Conservation (phyloP, 2,797 vertebrate species). For the Sebastes nivosus region DNA sequence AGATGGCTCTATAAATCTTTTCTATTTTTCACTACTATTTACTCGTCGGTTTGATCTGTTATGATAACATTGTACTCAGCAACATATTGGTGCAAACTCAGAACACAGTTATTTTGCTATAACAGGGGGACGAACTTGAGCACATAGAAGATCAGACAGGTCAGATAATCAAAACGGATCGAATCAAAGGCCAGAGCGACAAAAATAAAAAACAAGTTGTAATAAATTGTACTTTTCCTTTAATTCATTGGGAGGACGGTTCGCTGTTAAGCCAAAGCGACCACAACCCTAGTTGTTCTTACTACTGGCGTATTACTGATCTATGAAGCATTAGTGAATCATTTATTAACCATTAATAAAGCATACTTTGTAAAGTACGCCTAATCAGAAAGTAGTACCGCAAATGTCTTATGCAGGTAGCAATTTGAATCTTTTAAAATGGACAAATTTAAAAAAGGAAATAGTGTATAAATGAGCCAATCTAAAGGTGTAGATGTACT, state of each 20-base stretch:
- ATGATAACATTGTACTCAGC: background rate
- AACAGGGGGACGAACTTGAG: background rate
- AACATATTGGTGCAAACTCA: background rate
- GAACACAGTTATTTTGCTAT: background rate
- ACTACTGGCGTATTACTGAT: background rate
- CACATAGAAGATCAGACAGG: background rate
- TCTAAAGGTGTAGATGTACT: background rate
- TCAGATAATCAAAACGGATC: background rate
- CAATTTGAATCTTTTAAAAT: background rate
- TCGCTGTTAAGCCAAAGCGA: background rate
- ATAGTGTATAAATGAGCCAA: background rate
- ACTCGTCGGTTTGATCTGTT: background rate
- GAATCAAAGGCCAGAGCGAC: background rate
- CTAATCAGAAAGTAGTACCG: constrained; percentile 1
- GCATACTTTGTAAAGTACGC: background rate
- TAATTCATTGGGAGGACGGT: background rate
- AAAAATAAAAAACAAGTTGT: background rate
- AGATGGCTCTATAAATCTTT: background rate
- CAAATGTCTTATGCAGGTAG: background rate
- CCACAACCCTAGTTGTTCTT: background rate
- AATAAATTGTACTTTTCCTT: background rate
- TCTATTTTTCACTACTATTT: background rate
- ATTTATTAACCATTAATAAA: background rate
- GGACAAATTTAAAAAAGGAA: background rate
- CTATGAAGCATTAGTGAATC: background rate